Evolutionary conservation across 1,140 invertebrate species (phyloP).

Genomic region (Homarus americanus): DNA sequence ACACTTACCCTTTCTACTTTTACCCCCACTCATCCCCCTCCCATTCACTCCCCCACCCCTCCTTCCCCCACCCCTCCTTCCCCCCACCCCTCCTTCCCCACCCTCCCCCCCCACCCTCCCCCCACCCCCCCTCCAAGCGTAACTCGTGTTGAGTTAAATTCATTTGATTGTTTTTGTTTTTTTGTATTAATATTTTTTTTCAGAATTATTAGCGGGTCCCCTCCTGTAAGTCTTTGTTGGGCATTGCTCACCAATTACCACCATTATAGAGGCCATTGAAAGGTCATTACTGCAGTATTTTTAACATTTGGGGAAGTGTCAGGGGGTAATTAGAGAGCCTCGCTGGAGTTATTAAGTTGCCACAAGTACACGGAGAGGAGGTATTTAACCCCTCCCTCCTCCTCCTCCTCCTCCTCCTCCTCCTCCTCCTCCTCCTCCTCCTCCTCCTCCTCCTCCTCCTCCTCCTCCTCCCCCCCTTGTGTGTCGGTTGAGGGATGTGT

Average conservation of each 20-base stretch:
- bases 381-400: background rate
- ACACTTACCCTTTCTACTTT: too few relatives aligned
- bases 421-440: background rate
- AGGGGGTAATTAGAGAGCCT: background rate
- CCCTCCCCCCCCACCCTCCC: too few relatives aligned
- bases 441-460: constrained; percentile 9
- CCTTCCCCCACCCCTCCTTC: too few relatives aligned
- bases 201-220: background rate
- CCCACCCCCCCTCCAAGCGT: background rate
- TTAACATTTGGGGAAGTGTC: background rate
- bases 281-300: background rate
- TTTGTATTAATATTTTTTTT: background rate
- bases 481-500: background rate
- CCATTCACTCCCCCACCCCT: too few relatives aligned
- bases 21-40: too few relatives aligned
- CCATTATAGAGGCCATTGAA: background rate
- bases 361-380: background rate
- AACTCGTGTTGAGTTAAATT: background rate
- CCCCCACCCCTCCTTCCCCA: too few relatives aligned
- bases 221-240: background rate
- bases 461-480: background rate
- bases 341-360: background rate
- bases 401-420: background rate
- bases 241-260: background rate
- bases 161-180: too few relatives aligned